Evolutionary conservation across 2,888 invertebrate genomes (phyloP), one percentile per base, ranked within the genome.

Genomic region (Prosapia bicincta): DNA sequence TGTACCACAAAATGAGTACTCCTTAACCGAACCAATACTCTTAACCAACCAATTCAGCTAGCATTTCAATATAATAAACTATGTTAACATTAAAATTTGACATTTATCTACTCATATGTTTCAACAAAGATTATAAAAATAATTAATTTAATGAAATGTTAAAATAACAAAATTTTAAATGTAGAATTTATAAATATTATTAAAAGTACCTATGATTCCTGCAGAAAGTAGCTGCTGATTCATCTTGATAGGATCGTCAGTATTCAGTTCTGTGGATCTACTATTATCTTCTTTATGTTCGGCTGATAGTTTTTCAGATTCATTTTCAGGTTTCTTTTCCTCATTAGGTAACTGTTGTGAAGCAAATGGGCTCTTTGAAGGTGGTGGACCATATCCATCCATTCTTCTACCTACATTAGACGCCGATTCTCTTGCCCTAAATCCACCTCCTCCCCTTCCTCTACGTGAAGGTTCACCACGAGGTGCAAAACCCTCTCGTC

Each of bases 381-480:
- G 90, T 0, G 93, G 93, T n/a, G 93, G 93, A 0, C 94, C 93
- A 83, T 93, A 94, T 5, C 92, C 91, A 79, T 93, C 89, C 76
- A 92, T 90, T 79, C 92, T 87, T 79, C 88, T 88, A 76, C 91
- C 88, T 25, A 88, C 86, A 26, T 69, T 69, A 2, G 74, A 65
- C 9, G 69, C 15, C 1, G 74, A 74, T 6, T 69, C 74, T 25
- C 69, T 74, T 5, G 66, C 43, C 20, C 67, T 67, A 68, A 73
- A 73, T 3, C 65, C 43, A 6, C 67, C 73, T 13, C 54, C 20
- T 20, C 93, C 94, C 78, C 96, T 88, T 5, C 96, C 96, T 76
- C 96, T 90, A 71, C 96, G 88, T 0, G 95, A 95, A 0, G 96
- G 96, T 84, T 96, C 96, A 0, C 96, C 96, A 25, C 95, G 89